Percentiles rank a stretch among this genome's conserved stretches.
Conservation (phyloP, 2,113 vertebrate species). For the Rhinolophus ferrumequinum region DNA sequence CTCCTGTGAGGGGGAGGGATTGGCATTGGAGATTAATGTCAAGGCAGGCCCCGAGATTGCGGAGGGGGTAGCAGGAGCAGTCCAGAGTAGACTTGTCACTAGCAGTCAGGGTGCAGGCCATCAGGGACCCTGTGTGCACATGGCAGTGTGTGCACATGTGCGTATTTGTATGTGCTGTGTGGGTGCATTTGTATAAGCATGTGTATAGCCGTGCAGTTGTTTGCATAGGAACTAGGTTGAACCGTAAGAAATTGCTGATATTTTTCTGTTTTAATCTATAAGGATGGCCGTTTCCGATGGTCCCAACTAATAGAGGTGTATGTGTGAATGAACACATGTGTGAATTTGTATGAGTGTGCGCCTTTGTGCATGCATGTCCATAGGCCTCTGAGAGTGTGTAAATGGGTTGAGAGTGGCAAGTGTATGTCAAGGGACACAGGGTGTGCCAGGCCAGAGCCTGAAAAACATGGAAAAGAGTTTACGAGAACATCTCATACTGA, state of each 20-base stretch:
- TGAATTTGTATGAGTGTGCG: neutral
- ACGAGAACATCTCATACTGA: neutral
- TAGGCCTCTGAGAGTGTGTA: neutral
- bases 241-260: neutral
- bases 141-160: too few species aligned
- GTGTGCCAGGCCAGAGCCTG: neutral
- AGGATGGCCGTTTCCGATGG: neutral
- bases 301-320: neutral
- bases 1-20: constrained; percentile 87
- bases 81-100: neutral
- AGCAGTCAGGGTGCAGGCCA: neutral
- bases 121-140: neutral
- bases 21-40: neutral
- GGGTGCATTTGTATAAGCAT: neutral
- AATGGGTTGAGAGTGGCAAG: neutral
- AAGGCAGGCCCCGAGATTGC: neutral
- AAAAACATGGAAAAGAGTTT: neutral
- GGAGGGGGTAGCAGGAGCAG: neutral
- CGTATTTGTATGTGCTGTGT: neutral
- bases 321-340: neutral
- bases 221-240: neutral
- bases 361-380: neutral
- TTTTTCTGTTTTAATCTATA: neutral
- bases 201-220: accelerated
- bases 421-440: neutral